Evolutionary conservation across 2,797 vertebrate genomes (phyloP), one percentile per base, ranked within the genome.

Genomic region (Muscicapa comitata): DNA sequence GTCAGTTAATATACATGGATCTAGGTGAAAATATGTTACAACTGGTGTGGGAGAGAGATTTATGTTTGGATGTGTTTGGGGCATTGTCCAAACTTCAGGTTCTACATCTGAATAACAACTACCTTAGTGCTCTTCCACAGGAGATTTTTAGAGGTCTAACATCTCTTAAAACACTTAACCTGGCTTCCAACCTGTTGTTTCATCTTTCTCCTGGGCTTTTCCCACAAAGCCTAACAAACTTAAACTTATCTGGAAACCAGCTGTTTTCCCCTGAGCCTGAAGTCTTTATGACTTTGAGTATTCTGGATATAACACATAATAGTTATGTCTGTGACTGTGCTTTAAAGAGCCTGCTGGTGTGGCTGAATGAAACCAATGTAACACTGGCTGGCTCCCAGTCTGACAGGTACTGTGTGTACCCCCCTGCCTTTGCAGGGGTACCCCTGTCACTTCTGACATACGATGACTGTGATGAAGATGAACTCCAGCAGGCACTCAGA

Each of bases 161-260:
- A 21, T 98, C 98, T 6, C 92, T 99, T 5, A 17, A 81, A 31
- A 2, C 6, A 12, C 97, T 99, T 71, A 98, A 98, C 92, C 98
- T 99, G 66, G 98, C 96, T 13, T 98, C 94, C 63, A 99, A 99
- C 88, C 81, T 97, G n/a, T 75, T 99, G 91, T 98, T 97, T 3
- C 76, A 97, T 43, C 97, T 99, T 48, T 95, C 96, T 59, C 89
- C 96, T 0, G 93, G 94, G 0, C 61, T 97, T 31, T 97, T 99
- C 7, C 99, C 99, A 20, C 66, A 88, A 71, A 98, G 62, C 63
- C 90, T 99, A 50, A 73, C 65, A 86, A 20, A 73, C 17, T 96
- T 99, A 17, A 97, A 98, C 62, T 92, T 99, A n/a, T 97, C 98
- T 13, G 80, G 91, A 59, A 99, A 98, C 86, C 98, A 98, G 57